Percentiles rank a stretch among this genome's conserved stretches.
phyloP scores from a whole-genome alignment of 2,113 vertebrate genomes.

The Nymphicus hollandicus region DNA sequence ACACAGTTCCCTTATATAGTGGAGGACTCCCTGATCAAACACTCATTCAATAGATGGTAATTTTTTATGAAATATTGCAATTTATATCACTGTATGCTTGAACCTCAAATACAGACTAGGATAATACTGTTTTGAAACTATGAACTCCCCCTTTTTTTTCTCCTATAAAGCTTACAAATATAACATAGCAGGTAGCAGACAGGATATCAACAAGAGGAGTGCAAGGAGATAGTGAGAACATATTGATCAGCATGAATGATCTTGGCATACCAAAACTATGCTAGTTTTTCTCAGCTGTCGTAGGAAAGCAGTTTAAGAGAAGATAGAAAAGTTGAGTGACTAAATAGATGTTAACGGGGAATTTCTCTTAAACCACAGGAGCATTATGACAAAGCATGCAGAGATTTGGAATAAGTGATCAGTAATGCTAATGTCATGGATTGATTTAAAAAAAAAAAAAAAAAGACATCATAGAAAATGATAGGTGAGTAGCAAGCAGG shows the following conservation, averaged over 20 bases:
- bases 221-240: neutral
- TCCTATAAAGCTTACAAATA: neutral
- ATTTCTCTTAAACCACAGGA: neutral
- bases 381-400: neutral
- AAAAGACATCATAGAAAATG: neutral
- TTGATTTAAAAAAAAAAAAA: neutral
- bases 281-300: constrained; percentile 5
- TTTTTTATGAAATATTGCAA: neutral
- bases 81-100: neutral
- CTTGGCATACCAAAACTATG: neutral
- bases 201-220: neutral
- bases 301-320: neutral
- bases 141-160: neutral
- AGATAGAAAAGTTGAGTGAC: neutral
- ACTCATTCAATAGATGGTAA: neutral
- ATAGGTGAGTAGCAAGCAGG: neutral
- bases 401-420: neutral
- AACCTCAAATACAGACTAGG: neutral
- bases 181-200: neutral
- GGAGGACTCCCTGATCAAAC: neutral
- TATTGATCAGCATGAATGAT: constrained; percentile 4
- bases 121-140: neutral
- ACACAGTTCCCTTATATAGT: neutral
- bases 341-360: neutral
- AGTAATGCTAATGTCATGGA: accelerated